A percentile compares a stretch with the other conserved stretches of the same genome.
Evolutionary conservation across 1,140 invertebrate genomes (phyloP).

Genomic region (Temnothorax longispinosus): DNA sequence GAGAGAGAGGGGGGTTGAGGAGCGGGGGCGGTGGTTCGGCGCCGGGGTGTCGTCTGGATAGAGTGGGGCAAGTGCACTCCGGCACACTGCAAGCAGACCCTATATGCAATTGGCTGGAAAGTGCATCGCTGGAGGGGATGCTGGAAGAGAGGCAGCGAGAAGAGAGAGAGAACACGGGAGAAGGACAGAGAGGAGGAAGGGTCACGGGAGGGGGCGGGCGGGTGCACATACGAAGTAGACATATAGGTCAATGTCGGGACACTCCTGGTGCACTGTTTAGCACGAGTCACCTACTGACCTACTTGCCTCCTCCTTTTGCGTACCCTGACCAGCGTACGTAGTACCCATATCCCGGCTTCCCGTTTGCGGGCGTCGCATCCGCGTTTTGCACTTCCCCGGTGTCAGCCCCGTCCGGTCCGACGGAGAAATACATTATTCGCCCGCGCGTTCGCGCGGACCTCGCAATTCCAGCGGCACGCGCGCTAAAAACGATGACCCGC

Average conservation of each 20-base stretch:
- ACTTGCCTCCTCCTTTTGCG: constrained; percentile 73
- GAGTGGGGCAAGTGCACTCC: constrained; percentile 71
- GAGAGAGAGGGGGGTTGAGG: background rate
- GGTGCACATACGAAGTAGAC: constrained; percentile 72
- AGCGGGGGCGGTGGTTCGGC: constrained; percentile 61
- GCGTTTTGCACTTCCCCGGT: background rate
- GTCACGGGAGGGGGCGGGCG: constrained; percentile 57
- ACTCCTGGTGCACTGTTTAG: constrained; percentile 75
- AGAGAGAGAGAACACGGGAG: constrained; percentile 65
- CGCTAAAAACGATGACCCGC: constrained; percentile 24
- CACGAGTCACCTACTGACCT: constrained; percentile 78
- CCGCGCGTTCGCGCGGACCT: background rate
- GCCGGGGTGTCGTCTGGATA: constrained; percentile 64
- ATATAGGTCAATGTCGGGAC: constrained; percentile 80
- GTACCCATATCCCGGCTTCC: constrained; percentile 21
- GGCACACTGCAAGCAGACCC: constrained; percentile 64
- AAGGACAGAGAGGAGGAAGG: constrained; percentile 47
- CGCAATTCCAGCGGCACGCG: background rate
- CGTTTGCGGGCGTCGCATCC: background rate
- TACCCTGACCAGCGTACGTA: constrained; percentile 68
- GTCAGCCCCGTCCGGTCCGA: background rate
- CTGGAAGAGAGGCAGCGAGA: constrained; percentile 39
- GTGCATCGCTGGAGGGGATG: constrained; percentile 68
- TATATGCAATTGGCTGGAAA: constrained; percentile 76
- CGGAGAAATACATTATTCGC: background rate